phyloP scores from a whole-genome alignment of 2,113 vertebrate genomes.

The Tenebrosternarchus preto region DNA sequence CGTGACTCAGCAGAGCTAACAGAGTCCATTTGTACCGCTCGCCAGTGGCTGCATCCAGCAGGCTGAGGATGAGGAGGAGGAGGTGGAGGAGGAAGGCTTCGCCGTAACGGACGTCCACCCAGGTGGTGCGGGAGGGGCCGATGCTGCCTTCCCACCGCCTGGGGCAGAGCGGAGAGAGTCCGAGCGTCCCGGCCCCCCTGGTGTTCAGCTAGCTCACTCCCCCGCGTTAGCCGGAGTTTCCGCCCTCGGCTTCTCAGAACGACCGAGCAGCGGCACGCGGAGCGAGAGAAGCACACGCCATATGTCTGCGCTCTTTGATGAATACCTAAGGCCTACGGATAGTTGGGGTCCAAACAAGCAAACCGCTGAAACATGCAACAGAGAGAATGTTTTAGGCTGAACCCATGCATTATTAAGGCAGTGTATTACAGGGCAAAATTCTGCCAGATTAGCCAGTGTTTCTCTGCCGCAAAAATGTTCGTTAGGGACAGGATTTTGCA shows the following conservation, averaged over 20 bases:
- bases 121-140: conserved; percentile 26
- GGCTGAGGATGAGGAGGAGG: conserved; percentile 20
- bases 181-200: too few species aligned
- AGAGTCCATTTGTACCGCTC: conserved; percentile 58
- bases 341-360: not conserved
- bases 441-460: conserved; percentile 27
- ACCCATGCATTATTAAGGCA: conserved; percentile 5
- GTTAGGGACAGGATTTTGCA: conserved; percentile 41
- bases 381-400: conserved; percentile 13
- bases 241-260: not conserved
- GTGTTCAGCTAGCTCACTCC: too few species aligned
- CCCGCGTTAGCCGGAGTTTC: not conserved
- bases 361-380: conserved; percentile 28
- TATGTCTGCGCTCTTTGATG: conserved; percentile 6
- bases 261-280: not conserved
- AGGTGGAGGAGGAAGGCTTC: too few species aligned
- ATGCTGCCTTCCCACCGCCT: not conserved
- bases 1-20: conserved; percentile 61
- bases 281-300: not conserved
- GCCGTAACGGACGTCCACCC: not conserved
- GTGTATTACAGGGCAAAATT: conserved; percentile 16
- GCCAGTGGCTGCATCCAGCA: conserved; percentile 53
- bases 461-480: conserved; percentile 24
- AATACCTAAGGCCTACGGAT: conserved; percentile 9
- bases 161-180: too few species aligned